Evolutionary conservation across 2,797 vertebrate genomes (phyloP), one percentile per base, ranked within the genome.

Genomic region (Moxostoma hubbsi): DNA sequence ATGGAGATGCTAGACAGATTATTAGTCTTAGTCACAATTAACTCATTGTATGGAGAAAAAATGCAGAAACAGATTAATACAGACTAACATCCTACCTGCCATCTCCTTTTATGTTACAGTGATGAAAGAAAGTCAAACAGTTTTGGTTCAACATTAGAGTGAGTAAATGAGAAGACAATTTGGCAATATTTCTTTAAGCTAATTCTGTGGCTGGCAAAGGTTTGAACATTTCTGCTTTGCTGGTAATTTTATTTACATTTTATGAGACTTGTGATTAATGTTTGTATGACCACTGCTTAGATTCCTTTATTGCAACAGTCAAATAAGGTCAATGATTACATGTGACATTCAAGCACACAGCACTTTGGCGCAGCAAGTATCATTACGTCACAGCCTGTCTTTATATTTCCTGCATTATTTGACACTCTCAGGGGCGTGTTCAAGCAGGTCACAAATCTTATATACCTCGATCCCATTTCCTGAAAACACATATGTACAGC

Each of bases 391-490:
- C 58, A 43, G 15, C 6, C 9, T 16, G 13, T 10, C 51, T 68
- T 55, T 9, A 16, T 73, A 63, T 82, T 82, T 86, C 75, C 83
- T 84, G 80, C 82, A 90, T 90, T 87, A 85, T 86, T 12, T 62
- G 18, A 12, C 2, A 54, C 11, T 13, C 9, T 43, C 49, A 11
- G 11, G 51, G 77, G 75, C 69, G 72, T 85, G 83, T 77, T 69
- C 43, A 5, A 71, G 61, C 64, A 79, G 18, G 15, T 49, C 11
- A 54, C n/a, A 11, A 24, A 53, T 50, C 67, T 46, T 53, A n/a
- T 79, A 69, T 61, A 64, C 76, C 58, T 54, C 16, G 18, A 16
- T 66, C 13, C 62, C 47, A 81, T 75, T 85, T 83, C 82, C 84
- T 85, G 15, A 66, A 73, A 83, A 58, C 2, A 9, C 55, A 50